Evolutionary conservation across 2,797 vertebrate genomes (phyloP), one percentile per base, ranked within the genome.

Genomic region (Fundulus diaphanus): DNA sequence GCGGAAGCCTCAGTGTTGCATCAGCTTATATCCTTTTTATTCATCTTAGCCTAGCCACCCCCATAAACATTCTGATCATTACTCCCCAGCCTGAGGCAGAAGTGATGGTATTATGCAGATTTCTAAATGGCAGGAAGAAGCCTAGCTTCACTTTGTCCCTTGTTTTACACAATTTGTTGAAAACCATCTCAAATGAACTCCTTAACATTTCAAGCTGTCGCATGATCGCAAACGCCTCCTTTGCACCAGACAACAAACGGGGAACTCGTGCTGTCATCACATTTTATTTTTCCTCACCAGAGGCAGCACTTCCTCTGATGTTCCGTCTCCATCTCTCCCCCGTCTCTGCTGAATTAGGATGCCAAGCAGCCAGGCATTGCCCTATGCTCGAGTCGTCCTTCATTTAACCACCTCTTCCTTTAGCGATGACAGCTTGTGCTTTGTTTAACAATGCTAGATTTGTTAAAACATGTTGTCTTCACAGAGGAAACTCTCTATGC

Each of bases 301-400:
- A 83, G 75, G 88, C 82, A 74, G 82, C 81, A 48, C 81, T 84
- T 91, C 87, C 86, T 84, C 92, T 93, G 91, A 94, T 93, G 93
- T 90, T 93, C 77, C 2, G 84, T 87, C 82, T 82, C 78, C 8
- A 51, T 91, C 86, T 89, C 80, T 89, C 88, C 76, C 87, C 87
- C 77, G 72, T 88, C 91, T 91, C 78, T 82, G 82, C 82, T 79
- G 82, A 88, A 89, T 90, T 88, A 83, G 87, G 79, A 89, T 91
- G 84, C 83, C 84, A 88, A 82, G 74, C 88, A 87, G 79, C 77
- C 84, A 88, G 75, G 92, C 87, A 88, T 73, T 83, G 74, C 82
- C 82, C 77, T 54, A 68, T 20, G 51, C 82, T 82, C 77, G 52
- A 90, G 82, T 85, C 76, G 85, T 92, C 87, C 79, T 82, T 90